Conservation (phyloP, 1,140 invertebrate species). For the Drosophila funebris region DNA sequence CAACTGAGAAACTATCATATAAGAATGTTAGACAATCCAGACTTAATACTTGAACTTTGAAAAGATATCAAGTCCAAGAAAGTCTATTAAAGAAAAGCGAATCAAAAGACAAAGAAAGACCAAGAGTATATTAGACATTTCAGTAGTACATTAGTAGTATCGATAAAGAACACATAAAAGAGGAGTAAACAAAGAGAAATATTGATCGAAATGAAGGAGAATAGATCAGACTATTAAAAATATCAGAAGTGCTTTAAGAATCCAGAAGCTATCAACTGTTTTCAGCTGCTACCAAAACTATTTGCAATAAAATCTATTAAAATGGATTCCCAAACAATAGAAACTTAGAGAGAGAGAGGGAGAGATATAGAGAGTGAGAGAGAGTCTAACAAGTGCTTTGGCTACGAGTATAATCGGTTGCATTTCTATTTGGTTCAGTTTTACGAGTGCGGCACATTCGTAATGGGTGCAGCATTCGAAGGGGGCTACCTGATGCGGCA, state of each 20-base stretch:
- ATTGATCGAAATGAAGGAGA: not conserved
- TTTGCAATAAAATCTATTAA: conserved; percentile 72
- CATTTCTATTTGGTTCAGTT: too few species aligned
- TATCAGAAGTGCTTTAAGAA: conserved; percentile 2
- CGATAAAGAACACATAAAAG: not conserved
- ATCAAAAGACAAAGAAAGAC: not conserved
- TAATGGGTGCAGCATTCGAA: conserved; percentile 31
- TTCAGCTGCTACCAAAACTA: conserved; percentile 55
- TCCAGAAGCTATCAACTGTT: conserved; percentile 25
- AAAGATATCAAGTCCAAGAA: too few species aligned
- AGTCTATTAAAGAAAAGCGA: not conserved
- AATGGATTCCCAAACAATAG: conserved; percentile 53
- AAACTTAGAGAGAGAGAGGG: conserved; percentile 31
- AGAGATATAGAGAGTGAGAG: conserved; percentile 13
- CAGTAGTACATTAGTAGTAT: not conserved
- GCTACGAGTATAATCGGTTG: not conserved
- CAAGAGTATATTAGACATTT: not conserved
- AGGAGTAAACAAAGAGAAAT: not conserved
- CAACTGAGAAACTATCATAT: too few species aligned
- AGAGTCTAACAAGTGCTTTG: conserved; percentile 24
- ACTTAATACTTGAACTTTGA: too few species aligned
- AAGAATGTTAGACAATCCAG: not conserved
- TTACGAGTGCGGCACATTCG: conserved; percentile 10
- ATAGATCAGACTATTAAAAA: conserved; percentile 6
- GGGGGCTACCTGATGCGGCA: conserved; percentile 37